phyloP scores from a whole-genome alignment of 2,888 invertebrate species.

The Ctena decussata region DNA sequence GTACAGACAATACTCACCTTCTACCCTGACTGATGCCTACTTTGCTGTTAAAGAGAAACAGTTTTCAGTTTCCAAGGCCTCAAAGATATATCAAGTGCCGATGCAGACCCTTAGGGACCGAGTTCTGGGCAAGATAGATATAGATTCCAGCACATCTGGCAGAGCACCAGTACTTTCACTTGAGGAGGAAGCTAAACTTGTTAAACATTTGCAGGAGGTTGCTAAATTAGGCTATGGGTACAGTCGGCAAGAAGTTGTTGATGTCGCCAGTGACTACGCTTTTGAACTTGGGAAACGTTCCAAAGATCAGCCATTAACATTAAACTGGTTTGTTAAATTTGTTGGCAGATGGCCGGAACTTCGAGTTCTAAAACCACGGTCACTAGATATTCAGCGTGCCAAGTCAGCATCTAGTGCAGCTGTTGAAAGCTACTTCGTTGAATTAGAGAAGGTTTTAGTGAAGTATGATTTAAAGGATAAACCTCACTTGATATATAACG shows the following conservation, averaged over 20 bases:
- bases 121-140: conserved; percentile 12
- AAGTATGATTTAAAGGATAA: conserved; percentile 6
- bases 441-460: neutral
- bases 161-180: conserved; percentile 16
- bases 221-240: conserved; percentile 43
- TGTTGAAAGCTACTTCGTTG: conserved; percentile 18
- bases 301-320: conserved; percentile 1
- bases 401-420: conserved; percentile 14
- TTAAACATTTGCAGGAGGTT: conserved; percentile 22
- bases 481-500: conserved; percentile 14
- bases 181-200: conserved; percentile 29
- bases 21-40: conserved; percentile 29
- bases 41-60: neutral
- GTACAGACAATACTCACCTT: neutral
- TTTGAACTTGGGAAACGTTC: conserved; percentile 25
- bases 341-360: conserved; percentile 38
- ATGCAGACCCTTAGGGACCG: conserved; percentile 29
- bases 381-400: conserved; percentile 27
- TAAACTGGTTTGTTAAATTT: conserved; percentile 30
- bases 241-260: conserved; percentile 22
- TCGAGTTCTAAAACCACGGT: conserved; percentile 24
- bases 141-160: conserved; percentile 7
- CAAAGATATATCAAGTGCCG: conserved; percentile 7
- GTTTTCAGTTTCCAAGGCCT: conserved; percentile 19
- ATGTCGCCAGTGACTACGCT: conserved; percentile 31